A percentile compares a stretch with the other conserved stretches of the same genome.
Evolutionary conservation across 2,888 invertebrate genomes (phyloP).

Genomic region (Alitta virens): DNA sequence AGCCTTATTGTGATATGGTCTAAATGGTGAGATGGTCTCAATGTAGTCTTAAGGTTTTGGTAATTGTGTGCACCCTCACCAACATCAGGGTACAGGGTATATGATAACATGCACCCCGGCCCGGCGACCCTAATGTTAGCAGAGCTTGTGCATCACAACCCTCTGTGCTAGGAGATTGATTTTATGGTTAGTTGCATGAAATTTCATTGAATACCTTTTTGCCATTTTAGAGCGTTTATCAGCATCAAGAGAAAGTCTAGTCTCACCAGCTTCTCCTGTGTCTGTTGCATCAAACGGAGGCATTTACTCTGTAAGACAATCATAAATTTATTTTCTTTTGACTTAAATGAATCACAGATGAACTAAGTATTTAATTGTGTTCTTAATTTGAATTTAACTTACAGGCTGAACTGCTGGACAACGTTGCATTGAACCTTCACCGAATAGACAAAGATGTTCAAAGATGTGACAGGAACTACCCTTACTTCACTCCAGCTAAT

Average conservation of each 20-base stretch:
- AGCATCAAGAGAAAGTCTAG: conserved; percentile 60
- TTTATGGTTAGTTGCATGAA: no score
- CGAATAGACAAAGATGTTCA: conserved; percentile 96
- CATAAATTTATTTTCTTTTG: no score
- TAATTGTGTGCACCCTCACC: no score
- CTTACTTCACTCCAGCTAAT: conserved; percentile 85
- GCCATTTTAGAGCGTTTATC: conserved; percentile 37
- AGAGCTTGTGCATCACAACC: no score
- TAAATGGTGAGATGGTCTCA: no score
- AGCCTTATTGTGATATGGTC: no score
- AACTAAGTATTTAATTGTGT: neutral
- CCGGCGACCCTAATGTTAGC: no score
- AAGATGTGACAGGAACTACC: conserved; percentile 89
- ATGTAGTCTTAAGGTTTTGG: no score
- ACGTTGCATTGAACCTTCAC: conserved; percentile 79
- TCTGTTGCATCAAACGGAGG: conserved; percentile 89
- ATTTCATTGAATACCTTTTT: no score
- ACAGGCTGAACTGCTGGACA: conserved; percentile 76
- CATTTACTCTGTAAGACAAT: conserved; percentile 73
- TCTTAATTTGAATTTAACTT: neutral
- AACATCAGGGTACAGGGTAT: no score
- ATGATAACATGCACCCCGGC: no score
- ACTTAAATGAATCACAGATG: neutral
- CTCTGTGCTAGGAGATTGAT: no score
- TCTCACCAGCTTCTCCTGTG: conserved; percentile 77